A percentile compares a stretch with the other conserved stretches of the same genome.
These are phyloP conservation scores for Drosophila phalerata DNA, from an alignment of 2,888 invertebrate genomes.

Conservation along the genomic window DNA sequence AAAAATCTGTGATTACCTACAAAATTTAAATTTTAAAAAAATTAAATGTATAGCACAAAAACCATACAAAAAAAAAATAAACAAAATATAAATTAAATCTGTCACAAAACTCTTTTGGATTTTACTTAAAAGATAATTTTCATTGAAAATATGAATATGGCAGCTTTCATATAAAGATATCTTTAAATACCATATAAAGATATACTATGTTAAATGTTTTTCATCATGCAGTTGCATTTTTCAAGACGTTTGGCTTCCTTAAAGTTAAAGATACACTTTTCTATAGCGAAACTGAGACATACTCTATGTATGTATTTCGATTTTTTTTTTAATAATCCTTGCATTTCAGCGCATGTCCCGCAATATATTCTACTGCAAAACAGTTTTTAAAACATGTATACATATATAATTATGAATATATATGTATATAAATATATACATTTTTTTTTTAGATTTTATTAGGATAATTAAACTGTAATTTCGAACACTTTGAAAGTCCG, in stretches of 20 bases:
- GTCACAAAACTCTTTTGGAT: constrained; percentile 54
- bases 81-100: constrained; percentile 49
- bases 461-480: constrained; percentile 72
- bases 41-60: constrained; percentile 72
- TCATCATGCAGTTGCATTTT: constrained; percentile 75
- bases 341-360: constrained; percentile 48
- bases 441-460: constrained; percentile 72
- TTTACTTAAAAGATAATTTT: constrained; percentile 49
- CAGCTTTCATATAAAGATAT: constrained; percentile 9
- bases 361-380: constrained; percentile 47
- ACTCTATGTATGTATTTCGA: constrained; percentile 27
- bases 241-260: constrained; percentile 64
- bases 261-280: constrained; percentile 30
- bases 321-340: constrained; percentile 16
- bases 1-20: constrained; percentile 85
- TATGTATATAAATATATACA: constrained; percentile 26
- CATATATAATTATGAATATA: constrained; percentile 14
- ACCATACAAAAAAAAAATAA: constrained; percentile 46
- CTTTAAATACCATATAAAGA: constrained; percentile 14
- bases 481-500: constrained; percentile 82
- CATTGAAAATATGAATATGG: constrained; percentile 21
- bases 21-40: constrained; percentile 82
- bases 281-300: constrained; percentile 25
- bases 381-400: constrained; percentile 43
- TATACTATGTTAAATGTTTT: constrained; percentile 47